Conservation (phyloP, 1,140 invertebrate species). For the Pantala flavescens region DNA sequence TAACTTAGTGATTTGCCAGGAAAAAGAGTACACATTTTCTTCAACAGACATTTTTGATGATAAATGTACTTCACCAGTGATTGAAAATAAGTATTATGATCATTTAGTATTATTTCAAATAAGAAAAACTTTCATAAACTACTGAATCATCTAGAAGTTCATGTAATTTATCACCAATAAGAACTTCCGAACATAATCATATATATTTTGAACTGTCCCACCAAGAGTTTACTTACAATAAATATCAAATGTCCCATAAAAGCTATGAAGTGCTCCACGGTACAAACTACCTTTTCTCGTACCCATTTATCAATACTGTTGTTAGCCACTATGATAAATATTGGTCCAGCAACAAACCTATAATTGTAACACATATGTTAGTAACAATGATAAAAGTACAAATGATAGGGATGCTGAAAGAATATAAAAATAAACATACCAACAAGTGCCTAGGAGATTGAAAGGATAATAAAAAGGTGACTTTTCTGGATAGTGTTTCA, state of each 20-base stretch:
- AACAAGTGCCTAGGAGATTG: conserved; percentile 65
- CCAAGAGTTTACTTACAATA: conserved; percentile 41
- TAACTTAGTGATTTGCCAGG: no score
- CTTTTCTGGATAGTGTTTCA: conserved; percentile 76
- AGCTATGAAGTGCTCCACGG: conserved; percentile 61
- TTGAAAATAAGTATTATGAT: no score
- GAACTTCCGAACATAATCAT: no score
- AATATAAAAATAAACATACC: conserved; percentile 40
- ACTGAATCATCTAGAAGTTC: no score
- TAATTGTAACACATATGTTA: conserved; percentile 17
- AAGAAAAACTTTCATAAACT: no score
- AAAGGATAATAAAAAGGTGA: conserved; percentile 60
- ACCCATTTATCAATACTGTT: conserved; percentile 79
- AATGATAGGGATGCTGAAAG: background rate
- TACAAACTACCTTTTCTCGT: conserved; percentile 77
- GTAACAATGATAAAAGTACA: conserved; percentile 11
- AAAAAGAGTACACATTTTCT: no score
- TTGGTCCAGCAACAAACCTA: conserved; percentile 64
- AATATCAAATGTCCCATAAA: conserved; percentile 72
- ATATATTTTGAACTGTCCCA: no score
- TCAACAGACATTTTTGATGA: no score
- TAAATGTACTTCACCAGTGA: no score
- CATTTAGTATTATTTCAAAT: no score
- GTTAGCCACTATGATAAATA: conserved; percentile 71
- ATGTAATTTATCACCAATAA: no score